Percentiles rank a stretch among this genome's conserved stretches.
These are phyloP conservation scores for Albula goreensis DNA, from an alignment of 2,113 vertebrate genomes.

Conservation along the genomic window DNA sequence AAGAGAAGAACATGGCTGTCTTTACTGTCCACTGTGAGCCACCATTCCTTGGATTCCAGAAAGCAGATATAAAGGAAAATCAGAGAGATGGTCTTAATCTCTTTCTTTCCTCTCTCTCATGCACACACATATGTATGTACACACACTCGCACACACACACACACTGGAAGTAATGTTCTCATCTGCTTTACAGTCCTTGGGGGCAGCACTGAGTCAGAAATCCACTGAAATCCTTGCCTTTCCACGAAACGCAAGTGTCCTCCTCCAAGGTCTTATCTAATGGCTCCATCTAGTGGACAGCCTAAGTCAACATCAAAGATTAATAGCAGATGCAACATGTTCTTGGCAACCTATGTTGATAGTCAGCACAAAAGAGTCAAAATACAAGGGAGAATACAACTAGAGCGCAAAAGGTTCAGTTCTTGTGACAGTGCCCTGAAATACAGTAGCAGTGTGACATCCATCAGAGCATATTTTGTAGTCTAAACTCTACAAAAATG, in stretches of 20 bases:
- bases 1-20: neutral
- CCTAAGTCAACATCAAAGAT: neutral
- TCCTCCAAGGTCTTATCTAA: conserved; percentile 39
- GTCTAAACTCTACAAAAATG: too few species aligned
- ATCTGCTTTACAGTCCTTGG: conserved; percentile 49
- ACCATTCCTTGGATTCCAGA: neutral
- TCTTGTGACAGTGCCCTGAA: too few species aligned
- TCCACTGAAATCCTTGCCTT: neutral
- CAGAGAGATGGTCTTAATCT: neutral
- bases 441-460: too few species aligned
- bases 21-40: neutral
- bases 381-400: too few species aligned
- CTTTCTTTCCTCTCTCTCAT: conserved; percentile 19
- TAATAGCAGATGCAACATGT: neutral
- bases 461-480: too few species aligned
- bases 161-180: neutral
- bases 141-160: conserved; percentile 4
- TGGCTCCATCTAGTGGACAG: conserved; percentile 61
- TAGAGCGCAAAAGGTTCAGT: too few species aligned
- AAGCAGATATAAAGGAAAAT: neutral
- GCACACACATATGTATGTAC: conserved; percentile 27
- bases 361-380: neutral
- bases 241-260: neutral
- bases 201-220: conserved; percentile 47
- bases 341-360: neutral